Conservation (phyloP, 2,113 vertebrate species). For the Ibidorhyncha struthersii region DNA sequence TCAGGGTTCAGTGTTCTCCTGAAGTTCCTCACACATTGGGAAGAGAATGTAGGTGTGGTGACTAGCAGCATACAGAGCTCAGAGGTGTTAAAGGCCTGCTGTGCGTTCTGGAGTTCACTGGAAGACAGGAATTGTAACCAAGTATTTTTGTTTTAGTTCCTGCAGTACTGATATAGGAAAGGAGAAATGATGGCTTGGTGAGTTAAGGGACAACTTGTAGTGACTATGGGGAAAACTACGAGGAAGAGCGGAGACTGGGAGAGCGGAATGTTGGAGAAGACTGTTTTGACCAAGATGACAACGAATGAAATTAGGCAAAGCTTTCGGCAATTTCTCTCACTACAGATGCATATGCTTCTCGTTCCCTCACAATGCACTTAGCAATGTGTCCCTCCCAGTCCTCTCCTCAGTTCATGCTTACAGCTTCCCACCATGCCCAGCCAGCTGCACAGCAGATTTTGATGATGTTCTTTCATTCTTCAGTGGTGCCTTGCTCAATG, state of each 20-base stretch:
- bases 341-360: background rate
- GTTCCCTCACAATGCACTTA: too few species aligned
- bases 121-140: background rate
- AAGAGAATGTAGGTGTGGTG: background rate
- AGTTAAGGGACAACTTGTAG: background rate
- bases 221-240: background rate
- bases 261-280: background rate
- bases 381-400: background rate
- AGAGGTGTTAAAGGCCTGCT: background rate
- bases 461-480: constrained; percentile 14
- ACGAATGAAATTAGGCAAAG: background rate
- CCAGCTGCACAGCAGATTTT: constrained; percentile 45
- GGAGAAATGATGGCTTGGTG: background rate
- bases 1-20: background rate
- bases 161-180: background rate
- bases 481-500: constrained; percentile 39
- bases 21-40: background rate
- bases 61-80: background rate
- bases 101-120: background rate
- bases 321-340: background rate
- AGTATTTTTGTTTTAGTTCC: background rate
- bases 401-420: background rate
- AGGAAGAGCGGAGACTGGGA: background rate
- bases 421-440: background rate
- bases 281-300: background rate